Evolutionary conservation across 2,888 invertebrate species (phyloP).

Genomic region (Stratiomys singularior): DNA sequence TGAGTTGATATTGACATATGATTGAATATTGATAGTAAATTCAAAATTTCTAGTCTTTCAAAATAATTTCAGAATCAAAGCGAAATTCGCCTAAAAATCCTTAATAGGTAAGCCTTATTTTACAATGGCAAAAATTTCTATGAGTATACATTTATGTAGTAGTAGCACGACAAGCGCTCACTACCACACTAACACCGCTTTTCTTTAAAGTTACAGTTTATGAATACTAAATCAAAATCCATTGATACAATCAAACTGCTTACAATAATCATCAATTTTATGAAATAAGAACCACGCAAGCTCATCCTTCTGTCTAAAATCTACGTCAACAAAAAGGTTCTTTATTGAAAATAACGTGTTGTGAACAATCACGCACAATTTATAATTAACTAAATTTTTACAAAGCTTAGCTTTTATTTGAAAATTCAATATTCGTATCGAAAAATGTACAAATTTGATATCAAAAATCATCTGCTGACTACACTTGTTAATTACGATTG

Average conservation of each 20-base stretch:
- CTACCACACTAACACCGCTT: no score
- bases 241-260: constrained; percentile 30
- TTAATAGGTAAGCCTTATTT: no score
- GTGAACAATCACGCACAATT: constrained; percentile 30
- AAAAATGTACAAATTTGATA: neutral
- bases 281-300: constrained; percentile 40
- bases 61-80: no score
- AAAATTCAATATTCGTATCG: neutral
- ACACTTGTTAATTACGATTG: no score
- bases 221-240: constrained; percentile 40
- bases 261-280: neutral
- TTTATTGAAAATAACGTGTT: constrained; percentile 33
- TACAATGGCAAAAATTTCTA: no score
- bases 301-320: constrained; percentile 23
- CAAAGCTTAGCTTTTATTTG: constrained; percentile 1
- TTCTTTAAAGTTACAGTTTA: no score
- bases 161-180: no score
- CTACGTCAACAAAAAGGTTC: neutral
- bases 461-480: neutral
- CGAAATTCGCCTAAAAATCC: no score
- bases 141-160: no score
- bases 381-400: constrained; percentile 17
- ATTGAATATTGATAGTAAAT: no score
- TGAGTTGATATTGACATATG: neutral
- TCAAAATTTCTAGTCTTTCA: no score